These are phyloP conservation scores for Nematostella vectensis DNA, from an alignment of 92 coral and sea anemone genomes.

Conservation along the genomic window DNA sequence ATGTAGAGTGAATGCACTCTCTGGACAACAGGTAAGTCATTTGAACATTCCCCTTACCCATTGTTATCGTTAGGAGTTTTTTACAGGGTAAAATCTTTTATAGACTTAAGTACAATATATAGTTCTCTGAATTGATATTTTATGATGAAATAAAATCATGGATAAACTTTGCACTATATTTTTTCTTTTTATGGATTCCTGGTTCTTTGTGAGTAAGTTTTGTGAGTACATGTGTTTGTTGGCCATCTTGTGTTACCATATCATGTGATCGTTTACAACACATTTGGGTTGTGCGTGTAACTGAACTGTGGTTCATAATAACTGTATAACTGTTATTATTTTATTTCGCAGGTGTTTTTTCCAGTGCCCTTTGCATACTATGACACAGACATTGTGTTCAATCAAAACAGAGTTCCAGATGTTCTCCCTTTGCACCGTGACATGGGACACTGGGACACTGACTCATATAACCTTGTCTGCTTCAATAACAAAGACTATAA, in stretches of 20 bases:
- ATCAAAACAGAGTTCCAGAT: constrained; percentile 57
- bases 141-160: too few species aligned
- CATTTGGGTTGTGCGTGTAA: too few species aligned
- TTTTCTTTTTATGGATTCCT: too few species aligned
- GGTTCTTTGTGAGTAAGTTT: too few species aligned
- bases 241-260: too few species aligned
- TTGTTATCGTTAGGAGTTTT: neutral
- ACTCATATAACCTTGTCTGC: constrained; percentile 64
- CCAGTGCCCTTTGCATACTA: constrained; percentile 89
- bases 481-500: constrained; percentile 95
- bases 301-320: too few species aligned
- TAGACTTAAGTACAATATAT: neutral
- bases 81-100: neutral
- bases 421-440: constrained; percentile 70
- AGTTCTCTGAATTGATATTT: neutral
- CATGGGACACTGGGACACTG: constrained; percentile 84
- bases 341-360: constrained; percentile 90
- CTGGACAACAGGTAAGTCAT: constrained; percentile 74
- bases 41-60: neutral
- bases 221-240: too few species aligned
- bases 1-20: constrained; percentile 85
- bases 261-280: too few species aligned
- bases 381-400: constrained; percentile 77
- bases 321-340: too few species aligned
- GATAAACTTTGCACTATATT: too few species aligned